Percentiles rank a stretch among this genome's conserved stretches.
phyloP scores from a whole-genome alignment of 2,888 invertebrate species.

The Cartodere bifasciata region DNA sequence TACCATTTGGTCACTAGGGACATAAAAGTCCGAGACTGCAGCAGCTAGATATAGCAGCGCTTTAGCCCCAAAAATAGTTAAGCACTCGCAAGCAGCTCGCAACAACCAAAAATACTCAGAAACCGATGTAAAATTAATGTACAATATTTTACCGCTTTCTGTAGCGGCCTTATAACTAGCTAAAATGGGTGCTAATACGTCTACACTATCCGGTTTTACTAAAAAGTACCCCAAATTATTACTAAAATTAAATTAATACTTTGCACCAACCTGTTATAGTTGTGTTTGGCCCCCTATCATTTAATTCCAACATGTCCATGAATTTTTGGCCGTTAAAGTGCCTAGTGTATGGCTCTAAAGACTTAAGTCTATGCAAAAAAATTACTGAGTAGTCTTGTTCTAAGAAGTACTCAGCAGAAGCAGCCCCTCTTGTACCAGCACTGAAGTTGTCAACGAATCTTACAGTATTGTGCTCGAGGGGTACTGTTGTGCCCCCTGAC shows the following conservation, averaged over 20 bases:
- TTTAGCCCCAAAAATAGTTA: slow-evolving; percentile 51
- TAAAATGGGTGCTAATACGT: slow-evolving; percentile 58
- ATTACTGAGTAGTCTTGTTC: slow-evolving; percentile 80
- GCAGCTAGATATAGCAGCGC: slow-evolving; percentile 92
- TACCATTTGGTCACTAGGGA: slow-evolving; percentile 87
- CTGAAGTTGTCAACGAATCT: slow-evolving; percentile 98
- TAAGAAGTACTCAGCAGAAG: slow-evolving; percentile 92
- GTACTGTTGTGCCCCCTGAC: slow-evolving; percentile 96
- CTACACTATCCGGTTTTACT: slow-evolving; percentile 63
- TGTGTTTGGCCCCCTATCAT: slow-evolving; percentile 49
- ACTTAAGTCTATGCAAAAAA: slow-evolving; percentile 83
- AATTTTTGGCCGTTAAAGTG: slow-evolving; percentile 71
- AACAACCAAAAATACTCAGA: slow-evolving; percentile 88
- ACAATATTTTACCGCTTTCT: slow-evolving; percentile 57
- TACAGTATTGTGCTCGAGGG: slow-evolving; percentile 92
- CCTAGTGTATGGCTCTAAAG: slow-evolving; percentile 81
- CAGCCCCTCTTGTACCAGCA: slow-evolving; percentile 87
- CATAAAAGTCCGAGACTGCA: slow-evolving; percentile 97
- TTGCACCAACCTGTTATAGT: slow-evolving; percentile 45
- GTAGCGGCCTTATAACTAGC: slow-evolving; percentile 71
- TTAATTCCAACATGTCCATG: slow-evolving; percentile 63
- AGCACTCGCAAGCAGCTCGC: slow-evolving; percentile 65
- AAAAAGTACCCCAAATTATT: slow-evolving; percentile 11
- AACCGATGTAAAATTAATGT: slow-evolving; percentile 71
- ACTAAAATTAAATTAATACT: slow-evolving; percentile 5